Conservation (phyloP, 2,113 vertebrate genomes). For the Crotalus horridus region DNA sequence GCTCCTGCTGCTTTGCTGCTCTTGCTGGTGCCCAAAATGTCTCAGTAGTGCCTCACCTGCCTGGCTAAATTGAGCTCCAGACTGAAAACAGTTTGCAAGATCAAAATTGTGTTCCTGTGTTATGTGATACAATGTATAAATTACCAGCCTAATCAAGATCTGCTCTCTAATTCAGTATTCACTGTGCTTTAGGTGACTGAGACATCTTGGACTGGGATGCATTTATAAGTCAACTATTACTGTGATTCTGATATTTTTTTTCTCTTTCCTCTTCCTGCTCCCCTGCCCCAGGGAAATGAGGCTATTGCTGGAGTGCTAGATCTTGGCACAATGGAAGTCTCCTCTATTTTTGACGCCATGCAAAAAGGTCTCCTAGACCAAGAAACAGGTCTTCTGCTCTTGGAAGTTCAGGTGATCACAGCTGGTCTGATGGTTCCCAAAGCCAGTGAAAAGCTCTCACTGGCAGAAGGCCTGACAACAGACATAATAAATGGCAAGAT, state of each 20-base stretch:
- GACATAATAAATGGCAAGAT: conserved; percentile 75
- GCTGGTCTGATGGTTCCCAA: conserved; percentile 83
- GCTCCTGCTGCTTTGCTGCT: conserved; percentile 49
- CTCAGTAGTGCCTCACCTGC: conserved; percentile 62
- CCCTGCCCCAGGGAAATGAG: conserved; percentile 71
- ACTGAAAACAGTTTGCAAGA: conserved; percentile 30
- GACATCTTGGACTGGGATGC: conserved; percentile 23
- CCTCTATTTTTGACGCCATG: conserved; percentile 87
- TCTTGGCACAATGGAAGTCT: conserved; percentile 90
- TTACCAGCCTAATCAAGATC: conserved; percentile 27
- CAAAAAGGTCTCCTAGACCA: conserved; percentile 92
- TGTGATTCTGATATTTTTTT: conserved; percentile 35
- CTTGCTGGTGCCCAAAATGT: conserved; percentile 45
- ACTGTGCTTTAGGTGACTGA: background rate
- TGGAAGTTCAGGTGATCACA: conserved; percentile 86
- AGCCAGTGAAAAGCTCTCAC: conserved; percentile 71
- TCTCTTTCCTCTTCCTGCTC: conserved; percentile 11
- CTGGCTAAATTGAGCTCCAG: conserved; percentile 53
- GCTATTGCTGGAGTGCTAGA: conserved; percentile 91
- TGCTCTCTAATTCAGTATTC: conserved; percentile 27
- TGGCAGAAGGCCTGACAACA: conserved; percentile 76
- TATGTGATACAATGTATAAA: conserved; percentile 18
- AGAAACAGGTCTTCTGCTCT: conserved; percentile 82
- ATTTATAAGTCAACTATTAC: background rate
- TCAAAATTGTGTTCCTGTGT: background rate